phyloP scores from a whole-genome alignment of 2,888 invertebrate genomes.

The Pandemis cinnamomeana region DNA sequence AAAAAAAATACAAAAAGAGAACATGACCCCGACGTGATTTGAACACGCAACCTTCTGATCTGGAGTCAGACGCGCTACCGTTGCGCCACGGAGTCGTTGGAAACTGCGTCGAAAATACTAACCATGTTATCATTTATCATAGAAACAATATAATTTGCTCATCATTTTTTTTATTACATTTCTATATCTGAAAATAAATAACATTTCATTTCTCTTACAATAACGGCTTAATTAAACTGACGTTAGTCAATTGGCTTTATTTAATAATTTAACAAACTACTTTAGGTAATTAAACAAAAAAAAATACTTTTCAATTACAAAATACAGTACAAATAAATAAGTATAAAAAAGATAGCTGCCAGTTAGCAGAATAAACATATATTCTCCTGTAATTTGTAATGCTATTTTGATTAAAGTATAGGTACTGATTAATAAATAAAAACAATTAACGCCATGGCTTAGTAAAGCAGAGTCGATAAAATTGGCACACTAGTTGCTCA shows the following conservation, averaged over 20 bases:
- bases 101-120: not conserved
- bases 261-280: constrained; percentile 5
- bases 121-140: not conserved
- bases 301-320: not conserved
- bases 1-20: constrained; percentile 30
- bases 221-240: constrained; percentile 19
- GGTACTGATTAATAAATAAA: too few species aligned
- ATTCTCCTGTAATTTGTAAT: not conserved
- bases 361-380: not conserved
- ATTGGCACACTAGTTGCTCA: too few species aligned
- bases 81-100: constrained; percentile 91
- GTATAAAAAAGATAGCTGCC: constrained; percentile 1
- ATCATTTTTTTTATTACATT: constrained; percentile 20
- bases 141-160: not conserved
- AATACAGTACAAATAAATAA: not conserved
- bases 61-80: constrained; percentile 90
- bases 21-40: constrained; percentile 41
- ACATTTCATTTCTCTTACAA: constrained; percentile 32
- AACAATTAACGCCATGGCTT: too few species aligned
- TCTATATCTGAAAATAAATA: constrained; percentile 39
- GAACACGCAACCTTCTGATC: constrained; percentile 43
- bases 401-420: too few species aligned
- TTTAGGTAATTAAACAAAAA: not conserved
- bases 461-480: too few species aligned
- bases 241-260: constrained; percentile 11